Base-by-base conservation (phyloP, 2,797 vertebrate genomes). In the Tauraco hartlaubi region DNA sequence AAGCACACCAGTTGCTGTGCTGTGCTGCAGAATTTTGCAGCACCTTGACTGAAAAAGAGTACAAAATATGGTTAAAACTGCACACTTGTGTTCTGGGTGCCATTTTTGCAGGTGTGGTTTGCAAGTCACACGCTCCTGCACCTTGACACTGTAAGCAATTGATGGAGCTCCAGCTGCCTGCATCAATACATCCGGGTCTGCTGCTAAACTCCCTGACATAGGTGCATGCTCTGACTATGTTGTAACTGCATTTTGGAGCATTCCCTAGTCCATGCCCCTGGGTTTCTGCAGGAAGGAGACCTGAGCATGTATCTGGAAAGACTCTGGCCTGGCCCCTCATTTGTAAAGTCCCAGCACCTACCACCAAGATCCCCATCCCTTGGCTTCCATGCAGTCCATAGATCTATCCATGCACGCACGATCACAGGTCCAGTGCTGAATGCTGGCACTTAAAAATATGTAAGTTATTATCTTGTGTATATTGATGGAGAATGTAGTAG, bases 91-190 rank as follows among this genome's bases (percentile, higher is more conserved):
- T 21, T 75, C 56, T 72, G 69, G 76, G 7, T 94, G 73, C 73
- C 73, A 86, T 90, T 91, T 91, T 94, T 69, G 69, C 62, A 17
- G 29, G 55, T 66, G n/a, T 9, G n/a, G 19, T 43, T 75, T 94
- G 58, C 1, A 1, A 72, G 58, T 9, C 2, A 0, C 2, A 1
- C 25, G 4, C 35, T 73, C 58, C 56, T 80, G 28, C 59, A 28
- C 25, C 49, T 66, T 12, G 8, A 25, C 15, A 1, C 11, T n/a
- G n/a, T 31, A 56, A 56, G 78, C 20, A n/a, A 6, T 35, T 54
- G 11, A 14, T 74, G 71, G 48, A 79, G 18, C 26, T 73, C 58
- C 74, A 68, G 62, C 33, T 79, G 73, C 67, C 46, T 48, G 39
- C 15, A 9, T 25, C 48, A 31, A 1, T 11, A n/a, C 59, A 74